Evolutionary conservation across 2,888 invertebrate species (phyloP).

Genomic region (Sarcophaga variegata): DNA sequence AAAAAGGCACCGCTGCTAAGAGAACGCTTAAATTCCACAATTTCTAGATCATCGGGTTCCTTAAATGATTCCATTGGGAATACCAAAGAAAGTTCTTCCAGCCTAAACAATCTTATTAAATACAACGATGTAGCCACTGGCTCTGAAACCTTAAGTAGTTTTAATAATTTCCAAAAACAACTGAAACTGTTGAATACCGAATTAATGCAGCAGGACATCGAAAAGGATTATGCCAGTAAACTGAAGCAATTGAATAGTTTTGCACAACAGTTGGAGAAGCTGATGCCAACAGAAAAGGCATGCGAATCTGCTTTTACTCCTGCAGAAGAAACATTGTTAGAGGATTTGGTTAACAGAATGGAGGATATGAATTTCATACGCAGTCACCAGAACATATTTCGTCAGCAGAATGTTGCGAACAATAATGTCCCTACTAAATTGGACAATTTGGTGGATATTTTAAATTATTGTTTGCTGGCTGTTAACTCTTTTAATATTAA

Average conservation of each 20-base stretch:
- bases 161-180: constrained; percentile 75
- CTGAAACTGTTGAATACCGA: constrained; percentile 71
- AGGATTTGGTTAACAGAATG: constrained; percentile 73
- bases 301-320: constrained; percentile 72
- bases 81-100: constrained; percentile 60
- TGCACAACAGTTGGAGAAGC: constrained; percentile 76
- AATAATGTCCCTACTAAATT: constrained; percentile 67
- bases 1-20: constrained; percentile 70
- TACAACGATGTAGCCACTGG: constrained; percentile 72
- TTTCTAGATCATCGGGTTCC: constrained; percentile 61
- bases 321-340: constrained; percentile 72
- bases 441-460: constrained; percentile 75
- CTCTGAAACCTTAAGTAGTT: constrained; percentile 73
- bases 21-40: constrained; percentile 72
- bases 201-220: constrained; percentile 63
- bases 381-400: constrained; percentile 70
- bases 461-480: constrained; percentile 75
- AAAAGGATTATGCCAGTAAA: constrained; percentile 71
- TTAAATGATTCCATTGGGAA: constrained; percentile 39
- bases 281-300: constrained; percentile 71
- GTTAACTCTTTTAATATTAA: constrained; percentile 73
- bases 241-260: constrained; percentile 74
- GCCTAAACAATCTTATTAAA: constrained; percentile 62
- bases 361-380: constrained; percentile 76
- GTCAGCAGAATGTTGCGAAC: constrained; percentile 40